These are phyloP conservation scores for Lasioglossum calceatum DNA, from an alignment of 2,888 invertebrate species.

Conservation along the genomic window DNA sequence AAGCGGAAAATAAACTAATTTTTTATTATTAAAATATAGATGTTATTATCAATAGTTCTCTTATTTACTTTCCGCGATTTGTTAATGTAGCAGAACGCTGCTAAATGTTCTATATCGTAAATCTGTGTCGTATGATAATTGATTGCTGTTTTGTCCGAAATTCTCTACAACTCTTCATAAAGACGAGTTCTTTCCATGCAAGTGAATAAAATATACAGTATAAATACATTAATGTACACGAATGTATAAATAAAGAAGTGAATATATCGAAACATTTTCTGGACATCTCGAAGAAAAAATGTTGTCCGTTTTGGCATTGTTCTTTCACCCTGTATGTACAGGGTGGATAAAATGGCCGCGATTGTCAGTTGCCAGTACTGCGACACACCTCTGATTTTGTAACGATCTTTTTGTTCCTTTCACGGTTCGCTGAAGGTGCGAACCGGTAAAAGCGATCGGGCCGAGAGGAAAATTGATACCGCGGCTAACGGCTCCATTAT, in stretches of 20 bases:
- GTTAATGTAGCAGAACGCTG: too few relatives aligned
- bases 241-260: background rate
- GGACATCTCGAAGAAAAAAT: background rate
- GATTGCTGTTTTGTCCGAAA: background rate
- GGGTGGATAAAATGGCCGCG: conserved; percentile 54
- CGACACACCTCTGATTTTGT: conserved; percentile 22
- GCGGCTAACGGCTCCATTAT: conserved; percentile 24
- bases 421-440: conserved; percentile 43
- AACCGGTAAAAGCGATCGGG: conserved; percentile 26
- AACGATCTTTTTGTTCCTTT: conserved; percentile 45
- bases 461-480: conserved; percentile 37
- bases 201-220: background rate
- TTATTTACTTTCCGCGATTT: too few relatives aligned
- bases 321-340: conserved; percentile 33
- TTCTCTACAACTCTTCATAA: background rate
- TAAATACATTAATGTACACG: background rate
- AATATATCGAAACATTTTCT: background rate
- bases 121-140: background rate
- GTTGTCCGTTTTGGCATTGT: background rate
- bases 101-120: background rate
- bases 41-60: background rate
- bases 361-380: background rate
- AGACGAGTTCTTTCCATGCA: background rate
- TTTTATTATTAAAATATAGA: too few relatives aligned
- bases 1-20: too few relatives aligned